phyloP scores from a whole-genome alignment of 1,140 invertebrate genomes.

The Listronotus bonariensis region DNA sequence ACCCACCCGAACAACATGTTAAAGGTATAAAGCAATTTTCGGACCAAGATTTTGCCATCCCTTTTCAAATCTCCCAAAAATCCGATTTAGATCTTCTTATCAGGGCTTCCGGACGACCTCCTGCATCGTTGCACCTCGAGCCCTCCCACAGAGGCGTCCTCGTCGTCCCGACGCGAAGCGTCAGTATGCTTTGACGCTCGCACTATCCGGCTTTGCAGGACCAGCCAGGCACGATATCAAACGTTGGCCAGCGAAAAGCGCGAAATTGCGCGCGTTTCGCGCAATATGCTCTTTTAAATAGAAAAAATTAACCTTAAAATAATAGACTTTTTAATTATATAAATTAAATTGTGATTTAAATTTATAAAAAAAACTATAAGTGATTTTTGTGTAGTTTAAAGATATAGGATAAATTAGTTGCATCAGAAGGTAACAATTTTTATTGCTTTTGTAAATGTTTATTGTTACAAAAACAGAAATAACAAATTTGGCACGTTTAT shows the following conservation, averaged over 20 bases:
- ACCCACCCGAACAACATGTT: no score
- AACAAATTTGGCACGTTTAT: no score
- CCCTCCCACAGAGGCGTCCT: constrained; percentile 8
- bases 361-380: background rate
- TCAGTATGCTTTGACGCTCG: constrained; percentile 13
- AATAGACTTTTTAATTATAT: background rate
- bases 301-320: constrained; percentile 2
- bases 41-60: background rate
- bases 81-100: constrained; percentile 1
- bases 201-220: background rate
- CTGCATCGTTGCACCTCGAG: constrained; percentile 17
- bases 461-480: no score
- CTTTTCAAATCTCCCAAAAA: background rate
- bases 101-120: constrained; percentile 3
- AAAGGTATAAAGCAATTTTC: background rate
- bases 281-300: background rate
- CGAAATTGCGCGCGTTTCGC: constrained; percentile 14
- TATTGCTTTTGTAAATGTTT: no score
- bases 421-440: no score
- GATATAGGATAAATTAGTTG: no score
- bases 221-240: background rate
- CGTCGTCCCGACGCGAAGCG: constrained; percentile 14
- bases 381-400: background rate
- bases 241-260: background rate
- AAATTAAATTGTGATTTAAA: background rate